Evolutionary conservation across 2,888 invertebrate genomes (phyloP).

Genomic region (Acleris laterana): DNA sequence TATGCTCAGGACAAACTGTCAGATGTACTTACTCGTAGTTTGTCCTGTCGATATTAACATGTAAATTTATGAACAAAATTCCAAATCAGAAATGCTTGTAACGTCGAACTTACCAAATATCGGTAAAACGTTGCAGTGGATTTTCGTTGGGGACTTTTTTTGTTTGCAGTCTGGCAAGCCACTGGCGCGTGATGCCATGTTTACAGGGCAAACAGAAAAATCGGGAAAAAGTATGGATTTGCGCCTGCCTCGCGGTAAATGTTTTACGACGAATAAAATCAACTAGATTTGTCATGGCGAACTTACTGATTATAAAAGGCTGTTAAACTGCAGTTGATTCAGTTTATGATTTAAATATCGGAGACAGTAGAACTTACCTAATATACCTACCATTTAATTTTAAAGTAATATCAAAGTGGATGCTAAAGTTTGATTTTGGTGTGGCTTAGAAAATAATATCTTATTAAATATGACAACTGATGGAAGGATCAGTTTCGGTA

Average conservation of each 20-base stretch:
- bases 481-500: too few relatives aligned
- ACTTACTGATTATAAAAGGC: constrained; percentile 5
- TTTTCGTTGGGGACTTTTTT: constrained; percentile 51
- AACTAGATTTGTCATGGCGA: constrained; percentile 4
- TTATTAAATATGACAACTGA: too few relatives aligned
- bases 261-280: constrained; percentile 21
- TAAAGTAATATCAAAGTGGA: too few relatives aligned
- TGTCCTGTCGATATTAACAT: background rate
- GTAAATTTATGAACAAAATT: constrained; percentile 28
- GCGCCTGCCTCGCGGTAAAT: constrained; percentile 41
- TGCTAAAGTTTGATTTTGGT: too few relatives aligned
- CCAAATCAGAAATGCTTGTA: constrained; percentile 42
- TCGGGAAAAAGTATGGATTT: constrained; percentile 52
- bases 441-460: too few relatives aligned
- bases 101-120: constrained; percentile 54
- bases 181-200: constrained; percentile 62
- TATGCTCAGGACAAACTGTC: too few relatives aligned
- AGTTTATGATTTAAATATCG: too few relatives aligned
- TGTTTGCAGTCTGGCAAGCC: constrained; percentile 66
- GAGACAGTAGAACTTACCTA: too few relatives aligned
- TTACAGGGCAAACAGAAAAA: constrained; percentile 69
- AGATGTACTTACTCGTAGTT: too few relatives aligned
- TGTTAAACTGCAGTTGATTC: background rate
- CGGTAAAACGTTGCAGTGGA: constrained; percentile 53
- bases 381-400: too few relatives aligned